Conservation (phyloP, 2,797 vertebrate species). For the Xyrichtys novacula region DNA sequence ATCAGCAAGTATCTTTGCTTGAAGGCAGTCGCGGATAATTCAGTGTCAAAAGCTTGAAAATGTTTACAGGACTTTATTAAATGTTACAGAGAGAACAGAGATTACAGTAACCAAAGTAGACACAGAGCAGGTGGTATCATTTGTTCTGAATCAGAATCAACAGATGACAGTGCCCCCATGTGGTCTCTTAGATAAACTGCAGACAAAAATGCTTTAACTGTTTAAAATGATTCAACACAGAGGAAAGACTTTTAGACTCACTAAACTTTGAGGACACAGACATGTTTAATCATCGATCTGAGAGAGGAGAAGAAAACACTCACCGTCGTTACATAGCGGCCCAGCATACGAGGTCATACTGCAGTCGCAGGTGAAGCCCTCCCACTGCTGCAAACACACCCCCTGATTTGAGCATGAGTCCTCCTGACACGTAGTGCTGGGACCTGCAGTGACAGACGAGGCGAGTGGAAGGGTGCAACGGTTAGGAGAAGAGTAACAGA, state of each 20-base stretch:
- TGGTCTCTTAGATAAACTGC: conserved; percentile 62
- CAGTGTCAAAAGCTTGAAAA: conserved; percentile 12
- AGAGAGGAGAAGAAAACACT: conserved; percentile 69
- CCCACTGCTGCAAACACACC: conserved; percentile 98
- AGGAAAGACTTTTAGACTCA: too few relatives aligned
- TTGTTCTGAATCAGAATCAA: conserved; percentile 39
- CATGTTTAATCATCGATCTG: neutral
- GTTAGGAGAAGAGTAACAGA: conserved; percentile 45
- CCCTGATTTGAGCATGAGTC: conserved; percentile 99
- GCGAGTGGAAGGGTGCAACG: conserved; percentile 27
- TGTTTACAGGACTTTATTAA: conserved; percentile 8
- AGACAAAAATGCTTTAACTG: conserved; percentile 20
- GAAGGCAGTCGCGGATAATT: conserved; percentile 26
- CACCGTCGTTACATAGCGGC: conserved; percentile 96
- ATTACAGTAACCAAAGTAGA: conserved; percentile 4
- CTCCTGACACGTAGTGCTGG: conserved; percentile 98
- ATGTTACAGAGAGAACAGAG: neutral
- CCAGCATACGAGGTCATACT: conserved; percentile 99
- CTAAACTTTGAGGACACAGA: too few relatives aligned
- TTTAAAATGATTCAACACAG: conserved; percentile 8
- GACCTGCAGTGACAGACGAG: conserved; percentile 84
- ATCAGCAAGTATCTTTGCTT: conserved; percentile 11
- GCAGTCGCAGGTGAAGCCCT: conserved; percentile 98
- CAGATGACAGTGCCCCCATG: conserved; percentile 74
- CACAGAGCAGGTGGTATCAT: conserved; percentile 16